Percentiles rank a stretch among this genome's conserved stretches.
Evolutionary conservation across 1,140 invertebrate genomes (phyloP).

Genomic region (Sycophila sp.): DNA sequence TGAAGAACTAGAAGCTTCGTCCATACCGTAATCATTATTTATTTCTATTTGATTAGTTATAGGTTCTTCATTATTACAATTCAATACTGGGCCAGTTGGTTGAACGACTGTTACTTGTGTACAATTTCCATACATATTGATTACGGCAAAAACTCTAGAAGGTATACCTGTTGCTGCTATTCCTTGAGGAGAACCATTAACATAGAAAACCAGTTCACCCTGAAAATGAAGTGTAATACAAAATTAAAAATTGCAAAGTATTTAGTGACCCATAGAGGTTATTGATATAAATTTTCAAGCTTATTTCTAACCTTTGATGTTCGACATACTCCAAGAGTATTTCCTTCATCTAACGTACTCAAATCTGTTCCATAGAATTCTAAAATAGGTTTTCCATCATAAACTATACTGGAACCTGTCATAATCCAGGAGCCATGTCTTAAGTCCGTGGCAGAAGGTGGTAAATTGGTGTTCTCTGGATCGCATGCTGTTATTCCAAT

Average conservation of each 20-base stretch:
- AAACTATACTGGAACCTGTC: conserved; percentile 85
- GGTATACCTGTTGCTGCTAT: conserved; percentile 84
- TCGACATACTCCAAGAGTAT: conserved; percentile 84
- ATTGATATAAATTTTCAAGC: background rate
- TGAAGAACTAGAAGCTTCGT: conserved; percentile 56
- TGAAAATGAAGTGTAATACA: conserved; percentile 64
- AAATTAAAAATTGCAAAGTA: conserved; percentile 18
- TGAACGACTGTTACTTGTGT: conserved; percentile 81
- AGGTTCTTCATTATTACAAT: conserved; percentile 50
- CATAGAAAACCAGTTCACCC: conserved; percentile 87
- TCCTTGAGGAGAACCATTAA: conserved; percentile 90
- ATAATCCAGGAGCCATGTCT: conserved; percentile 89
- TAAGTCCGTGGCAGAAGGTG: conserved; percentile 85
- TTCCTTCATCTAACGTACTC: conserved; percentile 85
- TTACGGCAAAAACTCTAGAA: conserved; percentile 80
- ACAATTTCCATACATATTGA: conserved; percentile 94
- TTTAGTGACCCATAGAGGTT: background rate
- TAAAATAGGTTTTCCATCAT: conserved; percentile 81
- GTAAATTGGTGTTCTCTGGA: conserved; percentile 82
- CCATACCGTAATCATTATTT: conserved; percentile 58
- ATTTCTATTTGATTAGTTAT: conserved; percentile 47
- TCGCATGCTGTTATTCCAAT: conserved; percentile 89
- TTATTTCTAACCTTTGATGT: conserved; percentile 73
- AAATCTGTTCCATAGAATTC: conserved; percentile 88
- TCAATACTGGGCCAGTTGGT: conserved; percentile 37